phyloP scores from a whole-genome alignment of 2,113 vertebrate species.

The Arizona elegans region DNA sequence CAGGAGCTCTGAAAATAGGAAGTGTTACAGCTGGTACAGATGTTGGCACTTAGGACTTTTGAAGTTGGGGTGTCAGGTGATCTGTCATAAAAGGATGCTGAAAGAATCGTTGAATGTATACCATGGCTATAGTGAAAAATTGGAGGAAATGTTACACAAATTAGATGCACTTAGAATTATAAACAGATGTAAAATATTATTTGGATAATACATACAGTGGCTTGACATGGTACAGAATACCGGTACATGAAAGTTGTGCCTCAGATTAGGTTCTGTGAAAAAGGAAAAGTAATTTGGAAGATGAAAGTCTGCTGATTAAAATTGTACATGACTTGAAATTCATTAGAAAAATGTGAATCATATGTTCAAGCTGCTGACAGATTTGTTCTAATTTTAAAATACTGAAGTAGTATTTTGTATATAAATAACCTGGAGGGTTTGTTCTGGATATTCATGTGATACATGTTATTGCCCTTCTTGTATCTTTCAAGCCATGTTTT shows the following conservation, averaged over 20 bases:
- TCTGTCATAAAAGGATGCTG: not conserved
- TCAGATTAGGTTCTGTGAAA: not conserved
- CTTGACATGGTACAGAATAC: not conserved
- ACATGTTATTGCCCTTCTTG: not conserved
- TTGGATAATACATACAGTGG: not conserved
- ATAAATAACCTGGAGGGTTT: not conserved
- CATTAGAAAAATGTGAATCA: not conserved
- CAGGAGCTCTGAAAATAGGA: not conserved
- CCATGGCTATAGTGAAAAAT: not conserved
- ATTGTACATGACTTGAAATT: not conserved
- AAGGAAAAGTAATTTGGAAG: not conserved
- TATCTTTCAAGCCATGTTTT: not conserved
- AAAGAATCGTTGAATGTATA: not conserved
- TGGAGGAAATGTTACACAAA: not conserved
- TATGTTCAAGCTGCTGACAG: slow-evolving; percentile 5
- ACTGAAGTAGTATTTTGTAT: not conserved
- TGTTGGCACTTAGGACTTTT: not conserved
- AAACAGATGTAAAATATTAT: not conserved
- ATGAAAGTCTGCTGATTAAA: not conserved
- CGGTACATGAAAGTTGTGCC: not conserved
- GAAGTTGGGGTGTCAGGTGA: not conserved
- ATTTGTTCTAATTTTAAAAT: slow-evolving; percentile 16
- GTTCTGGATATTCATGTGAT: slow-evolving; percentile 1
- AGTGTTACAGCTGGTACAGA: not conserved
- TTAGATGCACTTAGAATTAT: not conserved